Base-by-base conservation (phyloP, 2,797 vertebrate genomes). In the Rhynchotus rufescens region DNA sequence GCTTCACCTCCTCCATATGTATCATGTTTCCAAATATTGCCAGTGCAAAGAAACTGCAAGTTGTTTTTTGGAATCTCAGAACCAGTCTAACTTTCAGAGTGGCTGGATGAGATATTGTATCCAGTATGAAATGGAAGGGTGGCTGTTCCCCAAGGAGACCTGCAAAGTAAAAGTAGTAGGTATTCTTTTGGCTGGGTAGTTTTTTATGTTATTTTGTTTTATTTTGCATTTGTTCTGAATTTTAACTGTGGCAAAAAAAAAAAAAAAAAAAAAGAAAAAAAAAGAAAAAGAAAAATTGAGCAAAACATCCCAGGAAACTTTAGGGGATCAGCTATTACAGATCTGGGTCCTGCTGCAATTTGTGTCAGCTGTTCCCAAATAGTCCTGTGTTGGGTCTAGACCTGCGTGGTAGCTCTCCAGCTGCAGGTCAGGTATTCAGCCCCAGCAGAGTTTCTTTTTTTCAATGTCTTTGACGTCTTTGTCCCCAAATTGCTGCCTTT, bases 261-360 rank as follows among this genome's bases (percentile, higher is more conserved):
- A 23, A 21, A 44, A 22, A 49, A 49, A 23, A 49, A 49, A 36
- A 36, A 36, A 9, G 10, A 36, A 36, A 36, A 9, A 36, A 36
- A 36, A 36, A 36, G 10, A 36, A 23, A 23, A 21, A 44, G 12
- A 49, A 49, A 23, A 49, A 25, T 23, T 22, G 45, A 47, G 45
- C 21, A 54, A 5, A 45, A 30, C 72, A 76, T 56, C 73, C 38
- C 60, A 44, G 77, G 69, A 81, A 96, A 90, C 45, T 87, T 2
- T 54, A 59, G 82, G 89, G 73, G 74, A 84, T 91, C 93, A 88
- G 74, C 92, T 77, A 87, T 90, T 91, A 78, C 80, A 90, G n/a
- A 93, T 97, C 86, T 92, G 52, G 76, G 85, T 84, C 80, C 84
- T 94, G 49, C 38, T 59, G 16, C 56, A 66, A 21, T n/a, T 81